phyloP scores from a whole-genome alignment of 2,888 invertebrate genomes.

The Tachina fera region DNA sequence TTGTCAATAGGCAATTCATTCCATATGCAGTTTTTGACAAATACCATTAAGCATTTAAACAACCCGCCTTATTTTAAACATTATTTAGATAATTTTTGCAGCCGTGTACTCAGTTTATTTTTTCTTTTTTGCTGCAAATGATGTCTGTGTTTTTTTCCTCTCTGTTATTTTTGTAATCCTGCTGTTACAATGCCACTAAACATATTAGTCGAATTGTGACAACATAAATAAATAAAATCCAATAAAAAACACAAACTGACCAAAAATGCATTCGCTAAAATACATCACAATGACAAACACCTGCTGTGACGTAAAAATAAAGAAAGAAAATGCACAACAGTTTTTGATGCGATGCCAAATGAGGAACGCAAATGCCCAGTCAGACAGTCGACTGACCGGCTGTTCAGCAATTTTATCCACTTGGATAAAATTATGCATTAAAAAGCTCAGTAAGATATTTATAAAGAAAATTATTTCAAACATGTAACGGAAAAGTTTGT shows the following conservation, averaged over 20 bases:
- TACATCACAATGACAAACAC: constrained; percentile 81
- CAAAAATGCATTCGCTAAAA: constrained; percentile 74
- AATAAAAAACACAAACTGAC: constrained; percentile 64
- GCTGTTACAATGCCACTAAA: constrained; percentile 71
- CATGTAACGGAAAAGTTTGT: constrained; percentile 8
- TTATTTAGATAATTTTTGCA: constrained; percentile 49
- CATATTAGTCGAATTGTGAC: constrained; percentile 72
- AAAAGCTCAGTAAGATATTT: constrained; percentile 69
- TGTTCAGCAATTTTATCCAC: constrained; percentile 34
- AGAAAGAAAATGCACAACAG: constrained; percentile 44
- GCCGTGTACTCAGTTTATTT: constrained; percentile 5
- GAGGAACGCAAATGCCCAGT: constrained; percentile 42
- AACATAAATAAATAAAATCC: constrained; percentile 69
- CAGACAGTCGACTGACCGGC: constrained; percentile 19
- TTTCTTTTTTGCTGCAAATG: neutral
- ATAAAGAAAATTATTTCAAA: constrained; percentile 34
- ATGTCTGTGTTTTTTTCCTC: neutral
- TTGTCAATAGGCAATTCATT: constrained; percentile 14
- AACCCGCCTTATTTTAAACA: constrained; percentile 55
- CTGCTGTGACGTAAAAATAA: constrained; percentile 75
- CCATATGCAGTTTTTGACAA: constrained; percentile 34
- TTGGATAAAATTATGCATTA: too few species aligned
- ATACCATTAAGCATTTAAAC: constrained; percentile 29
- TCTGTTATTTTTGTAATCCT: constrained; percentile 52
- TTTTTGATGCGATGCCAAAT: constrained; percentile 59